These are phyloP conservation scores for Elanoides forficatus DNA, from an alignment of 2,113 vertebrate genomes.

Conservation along the genomic window DNA sequence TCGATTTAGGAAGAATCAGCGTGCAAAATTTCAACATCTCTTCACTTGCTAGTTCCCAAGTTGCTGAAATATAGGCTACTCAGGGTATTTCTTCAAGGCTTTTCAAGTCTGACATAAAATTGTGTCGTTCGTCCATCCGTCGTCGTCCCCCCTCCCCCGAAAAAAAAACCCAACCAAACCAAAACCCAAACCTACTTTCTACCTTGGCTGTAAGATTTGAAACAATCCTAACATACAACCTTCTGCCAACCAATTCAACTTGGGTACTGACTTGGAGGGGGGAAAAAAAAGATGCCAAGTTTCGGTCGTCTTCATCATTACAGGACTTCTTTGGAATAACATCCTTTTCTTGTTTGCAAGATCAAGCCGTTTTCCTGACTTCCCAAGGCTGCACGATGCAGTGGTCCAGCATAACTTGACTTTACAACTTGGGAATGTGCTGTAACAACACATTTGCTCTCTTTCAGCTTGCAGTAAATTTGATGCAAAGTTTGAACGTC, in stretches of 20 bases:
- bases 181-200: neutral
- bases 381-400: neutral
- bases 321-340: neutral
- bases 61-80: neutral
- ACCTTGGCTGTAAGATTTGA: neutral
- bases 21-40: neutral
- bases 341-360: neutral
- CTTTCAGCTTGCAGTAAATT: neutral
- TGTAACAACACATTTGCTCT: neutral
- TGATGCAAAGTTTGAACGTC: neutral
- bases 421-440: neutral
- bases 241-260: neutral
- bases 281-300: neutral
- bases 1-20: neutral
- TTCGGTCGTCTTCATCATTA: neutral
- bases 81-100: neutral
- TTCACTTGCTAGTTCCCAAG: neutral
- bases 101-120: neutral
- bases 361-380: neutral
- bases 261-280: neutral
- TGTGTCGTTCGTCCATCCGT: too few species aligned
- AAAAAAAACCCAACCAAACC: too few species aligned
- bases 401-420: neutral
- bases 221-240: neutral
- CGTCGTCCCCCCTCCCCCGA: accelerated